Evolutionary conservation across 2,113 vertebrate species (phyloP), one percentile per base, ranked within the genome.

Genomic region (Paradoxurus hermaphroditus): DNA sequence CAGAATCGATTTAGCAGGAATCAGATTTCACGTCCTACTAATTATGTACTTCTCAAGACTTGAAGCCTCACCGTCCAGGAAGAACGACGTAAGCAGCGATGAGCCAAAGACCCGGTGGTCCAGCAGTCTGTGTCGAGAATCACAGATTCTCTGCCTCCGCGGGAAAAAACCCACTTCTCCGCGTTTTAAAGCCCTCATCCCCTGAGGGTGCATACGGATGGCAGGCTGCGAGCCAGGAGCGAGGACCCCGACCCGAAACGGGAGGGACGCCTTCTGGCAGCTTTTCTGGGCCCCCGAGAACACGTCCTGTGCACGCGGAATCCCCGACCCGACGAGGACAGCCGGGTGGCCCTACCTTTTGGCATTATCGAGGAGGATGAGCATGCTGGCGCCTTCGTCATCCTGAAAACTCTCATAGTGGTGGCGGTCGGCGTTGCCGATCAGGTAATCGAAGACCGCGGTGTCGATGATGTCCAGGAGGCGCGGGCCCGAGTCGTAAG

Each of bases 341-440:
- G 73, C 7, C 53, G 21, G 8, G 29, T 4, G 8, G 31, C 16
- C 97, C 95, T 88, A 99, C 99, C 99, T 99, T 98, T 99, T 99
- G 84, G 99, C 99, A 72, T 99, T 99, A 95, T 99, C 99, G 21
- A 99, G 98, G 63, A 99, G 99, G 97, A 99, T 99, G 93, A 99
- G 99, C 99, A 99, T 99, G 93, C 99, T 99, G 92, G 99, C 99
- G 0, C 99, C 99, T 29, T 99, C 99, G 0, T 99, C 99, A 0
- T 99, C 99, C 98, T 99, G 99, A 98, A 99, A 99, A 82, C 99
- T 99, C 98, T 99, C 99, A 4, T 99, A 99, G 99, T 99, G 99
- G 98, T 99, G 99, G 3, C 99, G 99, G 97, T 99, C 99, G 0
- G 99, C 99, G 12, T 99, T 99, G 62, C 99, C 99, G 8, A 99